Conservation (phyloP, 2,888 invertebrate species). For the Andrena flavipes region DNA sequence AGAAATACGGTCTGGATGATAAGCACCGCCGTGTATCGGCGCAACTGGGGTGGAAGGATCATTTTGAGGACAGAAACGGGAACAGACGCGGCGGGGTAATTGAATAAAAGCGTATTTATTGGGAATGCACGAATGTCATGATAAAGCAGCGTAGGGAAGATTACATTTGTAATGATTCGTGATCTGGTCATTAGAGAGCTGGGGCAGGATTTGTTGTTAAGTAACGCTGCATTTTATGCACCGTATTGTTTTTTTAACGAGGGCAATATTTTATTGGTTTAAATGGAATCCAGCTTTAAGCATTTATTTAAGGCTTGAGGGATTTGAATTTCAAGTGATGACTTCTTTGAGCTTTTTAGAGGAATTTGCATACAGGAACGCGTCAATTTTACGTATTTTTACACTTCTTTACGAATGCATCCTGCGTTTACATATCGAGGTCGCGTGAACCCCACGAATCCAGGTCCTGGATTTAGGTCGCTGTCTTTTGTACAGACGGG, state of each 20-base stretch:
- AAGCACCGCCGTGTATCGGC: slow-evolving; percentile 4
- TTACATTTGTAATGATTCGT: slow-evolving; percentile 9
- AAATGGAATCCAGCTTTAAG: neutral
- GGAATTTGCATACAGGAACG: neutral
- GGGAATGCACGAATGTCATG: neutral
- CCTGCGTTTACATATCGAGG: slow-evolving; percentile 46
- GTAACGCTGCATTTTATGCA: neutral
- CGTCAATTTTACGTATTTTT: neutral
- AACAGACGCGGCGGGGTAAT: slow-evolving; percentile 9
- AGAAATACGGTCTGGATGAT: slow-evolving; percentile 19
- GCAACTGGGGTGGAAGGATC: slow-evolving; percentile 28
- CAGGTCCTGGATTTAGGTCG: slow-evolving; percentile 62
- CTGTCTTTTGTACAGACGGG: slow-evolving; percentile 54
- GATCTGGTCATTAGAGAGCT: neutral
- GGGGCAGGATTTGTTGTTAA: neutral
- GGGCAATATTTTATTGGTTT: neutral
- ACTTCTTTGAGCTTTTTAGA: neutral
- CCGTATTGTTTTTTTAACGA: neutral
- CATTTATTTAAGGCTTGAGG: neutral
- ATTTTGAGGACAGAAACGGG: slow-evolving; percentile 19
- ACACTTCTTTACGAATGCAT: neutral
- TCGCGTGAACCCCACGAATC: slow-evolving; percentile 36
- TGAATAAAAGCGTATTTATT: slow-evolving; percentile 17
- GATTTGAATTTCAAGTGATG: neutral
- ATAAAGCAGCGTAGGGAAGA: slow-evolving; percentile 4